These are phyloP conservation scores for Drosophila guanche DNA, from an alignment of 1,140 invertebrate genomes.

Conservation along the genomic window DNA sequence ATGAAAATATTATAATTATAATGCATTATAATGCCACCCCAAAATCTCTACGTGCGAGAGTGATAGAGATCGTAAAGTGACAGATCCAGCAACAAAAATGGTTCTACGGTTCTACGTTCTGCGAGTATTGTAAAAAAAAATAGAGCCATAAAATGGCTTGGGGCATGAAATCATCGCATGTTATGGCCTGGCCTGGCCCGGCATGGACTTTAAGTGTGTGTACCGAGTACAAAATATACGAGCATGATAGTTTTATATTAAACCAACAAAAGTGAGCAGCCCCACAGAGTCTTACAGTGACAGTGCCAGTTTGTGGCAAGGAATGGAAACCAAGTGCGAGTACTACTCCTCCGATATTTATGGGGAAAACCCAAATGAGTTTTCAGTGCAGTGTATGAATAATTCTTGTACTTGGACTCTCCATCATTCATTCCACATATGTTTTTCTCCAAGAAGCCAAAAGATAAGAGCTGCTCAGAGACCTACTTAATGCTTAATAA, in stretches of 20 bases:
- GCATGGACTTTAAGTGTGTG: conserved; percentile 38
- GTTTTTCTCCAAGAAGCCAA: too few species aligned
- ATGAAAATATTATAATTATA: conserved; percentile 39
- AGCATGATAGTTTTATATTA: conserved; percentile 7
- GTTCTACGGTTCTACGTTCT: conserved; percentile 25
- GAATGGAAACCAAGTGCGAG: too few species aligned
- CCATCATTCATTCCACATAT: too few species aligned
- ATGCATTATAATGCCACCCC: conserved; percentile 24
- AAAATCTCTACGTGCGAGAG: conserved; percentile 15
- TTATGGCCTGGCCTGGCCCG: not conserved
- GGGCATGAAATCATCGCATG: conserved; percentile 69
- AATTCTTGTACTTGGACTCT: too few species aligned
- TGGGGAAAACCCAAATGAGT: too few species aligned
- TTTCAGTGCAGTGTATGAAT: too few species aligned
- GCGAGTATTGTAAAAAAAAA: conserved; percentile 46
- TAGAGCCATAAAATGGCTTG: conserved; percentile 50
- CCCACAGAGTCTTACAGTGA: not conserved
- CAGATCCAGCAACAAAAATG: conserved; percentile 37
- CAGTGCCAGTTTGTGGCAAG: too few species aligned
- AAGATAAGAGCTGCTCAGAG: too few species aligned
- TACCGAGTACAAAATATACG: conserved; percentile 20
- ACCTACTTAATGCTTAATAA: too few species aligned
- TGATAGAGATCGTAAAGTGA: conserved; percentile 53
- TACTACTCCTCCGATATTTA: too few species aligned
- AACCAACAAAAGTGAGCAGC: conserved; percentile 1